A percentile compares a stretch with the other conserved stretches of the same genome.
Evolutionary conservation across 2,797 vertebrate species (phyloP).

Genomic region (Malurus leucopterus): DNA sequence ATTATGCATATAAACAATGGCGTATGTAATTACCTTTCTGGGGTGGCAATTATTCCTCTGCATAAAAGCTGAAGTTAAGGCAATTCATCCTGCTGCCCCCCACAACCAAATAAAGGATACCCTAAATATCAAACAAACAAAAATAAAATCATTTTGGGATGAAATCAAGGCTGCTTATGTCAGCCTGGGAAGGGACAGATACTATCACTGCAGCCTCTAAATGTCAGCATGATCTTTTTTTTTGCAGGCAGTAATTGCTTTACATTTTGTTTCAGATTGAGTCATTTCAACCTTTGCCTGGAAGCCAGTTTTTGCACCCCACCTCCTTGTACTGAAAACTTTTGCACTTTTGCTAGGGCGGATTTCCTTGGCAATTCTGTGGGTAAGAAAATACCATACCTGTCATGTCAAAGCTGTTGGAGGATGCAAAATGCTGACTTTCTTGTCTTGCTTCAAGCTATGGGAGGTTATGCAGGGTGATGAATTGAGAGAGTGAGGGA

Average conservation of each 20-base stretch:
- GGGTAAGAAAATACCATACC: conserved; percentile 63
- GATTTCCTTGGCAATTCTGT: conserved; percentile 57
- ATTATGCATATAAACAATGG: conserved; percentile 77
- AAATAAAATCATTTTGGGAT: conserved; percentile 68
- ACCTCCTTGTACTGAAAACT: conserved; percentile 51
- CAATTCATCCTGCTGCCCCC: neutral
- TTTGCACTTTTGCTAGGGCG: conserved; percentile 48
- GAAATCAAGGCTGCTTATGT: conserved; percentile 66
- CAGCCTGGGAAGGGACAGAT: conserved; percentile 66
- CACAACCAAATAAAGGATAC: neutral
- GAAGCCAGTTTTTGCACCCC: conserved; percentile 48
- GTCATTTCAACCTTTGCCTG: conserved; percentile 65
- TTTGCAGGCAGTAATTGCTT: conserved; percentile 49
- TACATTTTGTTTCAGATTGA: conserved; percentile 62
- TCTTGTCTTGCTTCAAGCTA: conserved; percentile 36
- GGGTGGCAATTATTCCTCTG: conserved; percentile 72
- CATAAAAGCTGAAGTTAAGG: conserved; percentile 69
- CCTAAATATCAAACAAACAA: neutral
- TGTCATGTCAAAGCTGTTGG: conserved; percentile 56
- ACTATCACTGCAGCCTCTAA: conserved; percentile 58
- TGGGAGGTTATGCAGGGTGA: neutral
- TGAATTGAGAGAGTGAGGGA: neutral
- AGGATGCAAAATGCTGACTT: conserved; percentile 33
- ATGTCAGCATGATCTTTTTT: conserved; percentile 45
- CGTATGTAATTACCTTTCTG: conserved; percentile 76